These are phyloP conservation scores for Phaedon cochleariae DNA, from an alignment of 2,888 invertebrate genomes.

Conservation along the genomic window DNA sequence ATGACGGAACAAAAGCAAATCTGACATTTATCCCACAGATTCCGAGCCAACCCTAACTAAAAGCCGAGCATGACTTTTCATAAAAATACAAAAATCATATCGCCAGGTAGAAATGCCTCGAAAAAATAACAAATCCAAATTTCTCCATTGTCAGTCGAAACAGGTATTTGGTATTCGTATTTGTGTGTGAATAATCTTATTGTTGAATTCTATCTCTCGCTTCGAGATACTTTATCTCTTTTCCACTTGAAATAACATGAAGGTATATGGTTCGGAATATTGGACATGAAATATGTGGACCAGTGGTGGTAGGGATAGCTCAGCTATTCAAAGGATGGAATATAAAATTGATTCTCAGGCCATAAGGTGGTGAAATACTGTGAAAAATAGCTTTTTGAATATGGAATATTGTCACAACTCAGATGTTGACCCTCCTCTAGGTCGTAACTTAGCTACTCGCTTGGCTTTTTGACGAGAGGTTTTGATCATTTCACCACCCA, in stretches of 20 bases:
- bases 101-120: constrained; percentile 52
- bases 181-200: constrained; percentile 54
- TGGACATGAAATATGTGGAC: too few species aligned
- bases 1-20: neutral
- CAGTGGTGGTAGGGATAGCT: too few species aligned
- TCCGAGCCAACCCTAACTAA: neutral
- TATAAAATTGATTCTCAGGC: too few species aligned
- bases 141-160: constrained; percentile 50
- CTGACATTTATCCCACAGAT: neutral
- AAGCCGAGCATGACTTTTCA: constrained; percentile 54
- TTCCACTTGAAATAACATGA: constrained; percentile 6
- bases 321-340: too few species aligned
- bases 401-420: too few species aligned
- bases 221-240: constrained; percentile 1
- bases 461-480: too few species aligned
- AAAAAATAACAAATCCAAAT: constrained; percentile 51
- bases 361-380: too few species aligned
- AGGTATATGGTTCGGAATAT: too few species aligned
- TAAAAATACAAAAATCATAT: constrained; percentile 53
- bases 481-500: too few species aligned
- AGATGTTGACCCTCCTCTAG: too few species aligned
- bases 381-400: too few species aligned
- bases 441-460: too few species aligned
- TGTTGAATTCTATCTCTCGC: constrained; percentile 29
- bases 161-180: constrained; percentile 50